Evolutionary conservation across 2,888 invertebrate genomes (phyloP).

Genomic region (Acanthoscelides obtectus): DNA sequence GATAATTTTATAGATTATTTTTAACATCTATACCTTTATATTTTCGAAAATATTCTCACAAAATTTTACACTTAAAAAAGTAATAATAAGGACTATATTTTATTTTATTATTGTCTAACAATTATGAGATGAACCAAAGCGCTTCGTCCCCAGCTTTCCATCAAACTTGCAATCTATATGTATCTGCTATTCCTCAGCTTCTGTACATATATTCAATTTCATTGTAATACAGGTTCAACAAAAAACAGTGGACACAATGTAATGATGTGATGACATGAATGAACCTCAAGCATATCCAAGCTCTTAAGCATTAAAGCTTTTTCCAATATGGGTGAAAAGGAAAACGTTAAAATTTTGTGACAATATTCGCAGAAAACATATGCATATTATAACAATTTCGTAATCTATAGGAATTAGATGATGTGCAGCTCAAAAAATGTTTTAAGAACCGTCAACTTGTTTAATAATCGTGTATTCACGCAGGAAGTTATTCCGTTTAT

Average conservation of each 20-base stretch:
- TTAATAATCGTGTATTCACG: background rate
- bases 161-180: background rate
- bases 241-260: background rate
- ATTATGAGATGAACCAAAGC: conserved; percentile 6
- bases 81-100: conserved; percentile 4
- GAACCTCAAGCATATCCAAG: conserved; percentile 15
- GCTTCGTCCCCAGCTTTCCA: background rate
- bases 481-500: conserved; percentile 1
- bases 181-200: background rate
- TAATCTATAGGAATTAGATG: conserved; percentile 41
- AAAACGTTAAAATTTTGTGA: conserved; percentile 26
- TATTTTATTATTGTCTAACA: conserved; percentile 22
- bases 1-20: conserved; percentile 47
- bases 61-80: conserved; percentile 18
- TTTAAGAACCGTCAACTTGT: conserved; percentile 9
- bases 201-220: too few relatives aligned
- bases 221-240: background rate
- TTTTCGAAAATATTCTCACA: conserved; percentile 30
- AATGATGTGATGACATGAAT: conserved; percentile 4
- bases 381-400: conserved; percentile 45
- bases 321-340: background rate
- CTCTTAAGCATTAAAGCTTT: conserved; percentile 10
- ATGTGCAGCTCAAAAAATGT: conserved; percentile 30
- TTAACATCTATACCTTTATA: conserved; percentile 41
- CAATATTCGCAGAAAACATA: conserved; percentile 35